Percentiles rank a stretch among this genome's conserved stretches.
Conservation (phyloP, 2,888 invertebrate genomes). For the Mythimna lalbum region DNA sequence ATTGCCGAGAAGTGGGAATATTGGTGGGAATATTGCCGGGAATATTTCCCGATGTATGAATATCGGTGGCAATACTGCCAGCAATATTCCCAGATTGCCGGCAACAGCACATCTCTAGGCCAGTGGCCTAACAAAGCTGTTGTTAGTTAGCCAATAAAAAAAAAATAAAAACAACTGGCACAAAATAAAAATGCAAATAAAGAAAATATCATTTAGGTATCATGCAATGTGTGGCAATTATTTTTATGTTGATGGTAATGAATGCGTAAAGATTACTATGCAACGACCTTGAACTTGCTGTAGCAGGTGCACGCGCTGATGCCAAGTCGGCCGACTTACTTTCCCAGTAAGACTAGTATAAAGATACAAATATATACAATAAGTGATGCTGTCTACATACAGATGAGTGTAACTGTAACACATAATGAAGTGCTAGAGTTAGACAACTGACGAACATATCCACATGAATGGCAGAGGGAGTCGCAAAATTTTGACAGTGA, state of each 20-base stretch:
- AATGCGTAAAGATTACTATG: slow-evolving; percentile 28
- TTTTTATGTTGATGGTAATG: neutral
- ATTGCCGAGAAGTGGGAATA: too few species aligned
- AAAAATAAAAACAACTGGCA: neutral
- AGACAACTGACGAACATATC: too few species aligned
- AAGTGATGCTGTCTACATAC: slow-evolving; percentile 13
- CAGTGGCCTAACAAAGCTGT: too few species aligned
- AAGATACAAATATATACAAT: slow-evolving; percentile 28
- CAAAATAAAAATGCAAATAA: neutral
- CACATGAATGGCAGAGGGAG: too few species aligned
- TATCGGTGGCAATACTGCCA: too few species aligned
- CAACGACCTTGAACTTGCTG: slow-evolving; percentile 55
- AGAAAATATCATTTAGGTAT: neutral
- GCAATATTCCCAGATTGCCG: too few species aligned
- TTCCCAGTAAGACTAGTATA: slow-evolving; percentile 32
- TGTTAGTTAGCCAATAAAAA: too few species aligned
- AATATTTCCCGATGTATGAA: too few species aligned
- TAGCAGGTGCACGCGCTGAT: slow-evolving; percentile 40
- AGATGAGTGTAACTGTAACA: slow-evolving; percentile 18
- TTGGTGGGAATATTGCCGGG: too few species aligned
- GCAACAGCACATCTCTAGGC: too few species aligned
- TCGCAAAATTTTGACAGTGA: too few species aligned
- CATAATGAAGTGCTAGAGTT: neutral
- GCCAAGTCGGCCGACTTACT: slow-evolving; percentile 50
- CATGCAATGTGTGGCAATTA: neutral